Percentiles rank a stretch among this genome's conserved stretches.
These are phyloP conservation scores for Rambutsinella grinnellia DNA, from an alignment of 2,888 invertebrate genomes.

Conservation along the genomic window DNA sequence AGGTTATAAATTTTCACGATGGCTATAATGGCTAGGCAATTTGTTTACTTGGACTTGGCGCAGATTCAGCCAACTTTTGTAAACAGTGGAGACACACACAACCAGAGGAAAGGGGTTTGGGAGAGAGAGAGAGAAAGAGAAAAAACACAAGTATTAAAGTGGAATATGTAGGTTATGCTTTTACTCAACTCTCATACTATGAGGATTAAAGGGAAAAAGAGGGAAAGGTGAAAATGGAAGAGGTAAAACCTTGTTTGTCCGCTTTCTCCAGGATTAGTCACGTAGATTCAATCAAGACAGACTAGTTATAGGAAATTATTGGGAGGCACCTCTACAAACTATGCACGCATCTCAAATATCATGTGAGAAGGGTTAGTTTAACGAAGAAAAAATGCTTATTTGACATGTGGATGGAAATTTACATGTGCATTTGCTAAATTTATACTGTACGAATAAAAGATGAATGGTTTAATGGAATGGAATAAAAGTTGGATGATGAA, in stretches of 20 bases:
- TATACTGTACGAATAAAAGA: too few species aligned
- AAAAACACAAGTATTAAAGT: not conserved
- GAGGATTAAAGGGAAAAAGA: not conserved
- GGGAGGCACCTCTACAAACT: too few species aligned
- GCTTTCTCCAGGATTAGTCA: constrained; percentile 1
- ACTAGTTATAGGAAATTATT: too few species aligned
- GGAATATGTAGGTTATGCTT: not conserved
- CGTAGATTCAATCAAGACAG: not conserved
- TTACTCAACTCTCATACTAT: not conserved
- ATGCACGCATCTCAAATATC: too few species aligned
- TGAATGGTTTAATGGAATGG: too few species aligned
- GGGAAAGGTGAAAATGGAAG: not conserved
- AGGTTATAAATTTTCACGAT: constrained; percentile 56
- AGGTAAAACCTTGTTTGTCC: too few species aligned
- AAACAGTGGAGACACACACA: constrained; percentile 34
- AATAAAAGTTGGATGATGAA: too few species aligned
- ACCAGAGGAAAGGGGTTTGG: not conserved
- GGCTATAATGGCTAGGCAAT: constrained; percentile 50
- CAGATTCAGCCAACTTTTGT: constrained; percentile 52
- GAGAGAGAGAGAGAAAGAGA: not conserved
- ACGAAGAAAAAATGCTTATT: too few species aligned
- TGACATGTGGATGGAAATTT: too few species aligned
- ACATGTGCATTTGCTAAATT: too few species aligned
- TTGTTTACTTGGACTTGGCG: constrained; percentile 57
- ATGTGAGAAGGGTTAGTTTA: too few species aligned